These are phyloP conservation scores for Trissoscelio sp. DNA, from an alignment of 2,888 invertebrate species.

Conservation along the genomic window DNA sequence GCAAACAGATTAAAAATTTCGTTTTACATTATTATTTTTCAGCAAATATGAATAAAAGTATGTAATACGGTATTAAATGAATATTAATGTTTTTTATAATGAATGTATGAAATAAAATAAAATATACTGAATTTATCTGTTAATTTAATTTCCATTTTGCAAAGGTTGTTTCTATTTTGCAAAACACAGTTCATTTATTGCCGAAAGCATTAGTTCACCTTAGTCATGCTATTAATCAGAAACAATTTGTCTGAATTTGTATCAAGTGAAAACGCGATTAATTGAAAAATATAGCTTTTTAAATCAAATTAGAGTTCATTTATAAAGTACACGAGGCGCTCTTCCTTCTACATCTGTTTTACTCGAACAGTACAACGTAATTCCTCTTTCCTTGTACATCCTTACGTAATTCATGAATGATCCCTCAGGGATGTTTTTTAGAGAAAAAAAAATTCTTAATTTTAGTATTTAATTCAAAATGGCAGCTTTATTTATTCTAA, in stretches of 20 bases:
- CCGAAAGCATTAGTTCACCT: constrained; percentile 28
- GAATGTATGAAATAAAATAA: too few species aligned
- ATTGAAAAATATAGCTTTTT: constrained; percentile 66
- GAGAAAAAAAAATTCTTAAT: constrained; percentile 35
- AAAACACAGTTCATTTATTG: constrained; percentile 23
- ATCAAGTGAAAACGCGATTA: constrained; percentile 54
- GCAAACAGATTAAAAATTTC: too few species aligned
- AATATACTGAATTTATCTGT: not conserved
- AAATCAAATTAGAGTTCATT: constrained; percentile 66
- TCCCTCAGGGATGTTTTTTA: constrained; percentile 34
- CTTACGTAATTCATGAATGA: constrained; percentile 58
- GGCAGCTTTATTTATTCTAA: too few species aligned
- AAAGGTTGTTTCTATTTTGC: not conserved
- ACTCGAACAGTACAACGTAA: constrained; percentile 54
- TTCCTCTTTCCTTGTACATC: constrained; percentile 53
- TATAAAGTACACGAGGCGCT: constrained; percentile 58
- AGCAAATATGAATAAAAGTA: too few species aligned
- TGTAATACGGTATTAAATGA: too few species aligned
- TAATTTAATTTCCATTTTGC: not conserved
- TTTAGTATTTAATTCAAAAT: too few species aligned
- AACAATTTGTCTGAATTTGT: constrained; percentile 63
- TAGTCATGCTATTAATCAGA: constrained; percentile 50
- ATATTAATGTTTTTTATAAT: too few species aligned
- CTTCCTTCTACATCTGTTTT: constrained; percentile 51
- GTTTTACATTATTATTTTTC: too few species aligned